Base-by-base conservation (phyloP, 2,888 invertebrate genomes). In the Corythucha ciliata region DNA sequence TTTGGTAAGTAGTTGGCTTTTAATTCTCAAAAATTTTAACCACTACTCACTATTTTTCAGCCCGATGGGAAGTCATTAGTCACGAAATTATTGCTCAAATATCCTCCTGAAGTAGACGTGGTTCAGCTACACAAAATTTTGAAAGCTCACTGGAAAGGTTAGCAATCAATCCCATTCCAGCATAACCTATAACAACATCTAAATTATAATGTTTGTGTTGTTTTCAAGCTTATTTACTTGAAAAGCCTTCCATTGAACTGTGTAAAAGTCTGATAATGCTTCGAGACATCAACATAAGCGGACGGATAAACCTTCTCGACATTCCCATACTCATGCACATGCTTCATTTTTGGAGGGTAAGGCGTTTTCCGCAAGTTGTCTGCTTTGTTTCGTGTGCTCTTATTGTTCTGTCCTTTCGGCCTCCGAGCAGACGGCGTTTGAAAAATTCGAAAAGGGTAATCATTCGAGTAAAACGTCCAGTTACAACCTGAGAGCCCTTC, bases 261-360 rank as follows among this genome's bases (percentile, higher is more conserved):
- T 79, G 80, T 65, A 77, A 80, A 66, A 78, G 79, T 65, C 70
- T 82, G 46, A 75, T 81, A 56, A 79, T 81, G 77, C 69, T 81
- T 64, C 69, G 79, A 56, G 81, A 81, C 69, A 73, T 73, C 58
- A 76, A 74, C 62, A 77, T 79, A 59, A 75, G 77, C 61, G 81
- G 81, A 14, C 70, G 77, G 59, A 70, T 81, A 59, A 72, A 70
- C 61, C 67, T 77, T 59, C 67, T 72, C 55, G 79, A 78, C 58
- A 72, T 80, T 61, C 78, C 79, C 8, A 71, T 76, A 54, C 68
- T 82, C 58, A 72, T 79, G 67, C 75, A 78, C 63, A 76, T 78
- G 72, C 67, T 79, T 46, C 75, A 78, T 58, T 77, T 78, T 65
- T 79, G 79, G 79, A 74, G 74, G 70, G 77, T 77, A 66, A 65